Evolutionary conservation across 2,888 invertebrate genomes (phyloP).

Genomic region (Drosophila multiciliata): DNA sequence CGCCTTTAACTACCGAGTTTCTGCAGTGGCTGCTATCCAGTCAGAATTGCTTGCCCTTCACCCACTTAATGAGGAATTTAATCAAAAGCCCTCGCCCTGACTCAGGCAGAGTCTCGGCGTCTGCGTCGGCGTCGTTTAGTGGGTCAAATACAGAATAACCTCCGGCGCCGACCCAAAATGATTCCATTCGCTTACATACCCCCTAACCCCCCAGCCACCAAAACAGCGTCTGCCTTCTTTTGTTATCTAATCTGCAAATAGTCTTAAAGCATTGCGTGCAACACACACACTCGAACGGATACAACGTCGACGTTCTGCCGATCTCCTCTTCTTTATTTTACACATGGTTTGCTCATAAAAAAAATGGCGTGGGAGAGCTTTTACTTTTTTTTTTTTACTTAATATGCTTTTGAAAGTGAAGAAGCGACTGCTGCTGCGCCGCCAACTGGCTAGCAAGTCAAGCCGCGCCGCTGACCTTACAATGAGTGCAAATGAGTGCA

Average conservation of each 20-base stretch:
- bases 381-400: constrained; percentile 52
- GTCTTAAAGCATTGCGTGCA: constrained; percentile 42
- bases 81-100: constrained; percentile 19
- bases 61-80: constrained; percentile 58
- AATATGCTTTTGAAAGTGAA: constrained; percentile 60
- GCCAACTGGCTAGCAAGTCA: constrained; percentile 5
- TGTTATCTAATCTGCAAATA: constrained; percentile 57
- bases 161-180: constrained; percentile 43
- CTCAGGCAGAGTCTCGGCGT: constrained; percentile 3
- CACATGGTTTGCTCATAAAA: constrained; percentile 36
- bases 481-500: constrained; percentile 25
- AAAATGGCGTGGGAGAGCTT: constrained; percentile 64
- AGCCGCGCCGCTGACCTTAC: constrained; percentile 25
- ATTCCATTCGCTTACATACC: constrained; percentile 5
- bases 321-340: constrained; percentile 31
- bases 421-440: constrained; percentile 10
- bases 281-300: background rate
- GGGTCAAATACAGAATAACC: constrained; percentile 57
- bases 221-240: background rate
- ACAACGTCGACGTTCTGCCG: constrained; percentile 10
- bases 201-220: background rate
- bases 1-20: constrained; percentile 44
- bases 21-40: constrained; percentile 18
- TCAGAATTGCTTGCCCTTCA: constrained; percentile 64
- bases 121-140: constrained; percentile 30